Evolutionary conservation across 2,888 invertebrate genomes (phyloP), one percentile per base, ranked within the genome.

Genomic region (Pristionchus fissidentatus): DNA sequence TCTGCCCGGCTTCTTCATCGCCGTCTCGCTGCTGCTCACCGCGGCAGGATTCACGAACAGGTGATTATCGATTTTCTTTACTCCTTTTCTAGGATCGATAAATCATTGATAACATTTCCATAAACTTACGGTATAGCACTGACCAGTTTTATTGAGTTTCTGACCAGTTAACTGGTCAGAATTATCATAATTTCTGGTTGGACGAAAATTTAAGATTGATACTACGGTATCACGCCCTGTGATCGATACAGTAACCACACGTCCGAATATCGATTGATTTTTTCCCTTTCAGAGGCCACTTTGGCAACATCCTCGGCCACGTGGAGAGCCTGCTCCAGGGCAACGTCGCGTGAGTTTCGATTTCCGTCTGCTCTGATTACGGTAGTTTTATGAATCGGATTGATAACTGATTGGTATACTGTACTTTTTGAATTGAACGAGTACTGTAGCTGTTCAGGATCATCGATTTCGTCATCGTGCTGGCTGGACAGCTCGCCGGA

Each of bases 21-120:
- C 80, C 38, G 80, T 80, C 26, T 35, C 80, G 38, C 80, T 80
- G 5, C 57, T 80, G 29, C 80, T 80, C 43, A 60, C n/a, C 57
- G 80, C 80, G 22, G 78, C 78, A 13, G 78, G 78, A 46, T 55
- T 78, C 78, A 78, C 78, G n/a, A 78, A 78, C 32, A 32, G 78
- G 55, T 55, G n/a, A 4, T n/a, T n/a, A n/a, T 10, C 62, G 13
- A n/a, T n/a, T 19, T 52, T 52, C 19, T 52, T n/a, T n/a, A n/a
- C n/a, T n/a, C n/a, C n/a, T n/a, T n/a, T n/a, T n/a, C n/a, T n/a
- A n/a, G n/a, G n/a, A n/a, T n/a, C n/a, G n/a, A n/a, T n/a, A n/a
- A n/a, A n/a, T n/a, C n/a, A n/a, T n/a, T n/a, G n/a, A n/a, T n/a
- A n/a, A n/a, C n/a, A n/a, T 13, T 49, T 49, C 19, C 49, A 19